Evolutionary conservation across 2,113 vertebrate species (phyloP).

Genomic region (Colossoma macropomum): DNA sequence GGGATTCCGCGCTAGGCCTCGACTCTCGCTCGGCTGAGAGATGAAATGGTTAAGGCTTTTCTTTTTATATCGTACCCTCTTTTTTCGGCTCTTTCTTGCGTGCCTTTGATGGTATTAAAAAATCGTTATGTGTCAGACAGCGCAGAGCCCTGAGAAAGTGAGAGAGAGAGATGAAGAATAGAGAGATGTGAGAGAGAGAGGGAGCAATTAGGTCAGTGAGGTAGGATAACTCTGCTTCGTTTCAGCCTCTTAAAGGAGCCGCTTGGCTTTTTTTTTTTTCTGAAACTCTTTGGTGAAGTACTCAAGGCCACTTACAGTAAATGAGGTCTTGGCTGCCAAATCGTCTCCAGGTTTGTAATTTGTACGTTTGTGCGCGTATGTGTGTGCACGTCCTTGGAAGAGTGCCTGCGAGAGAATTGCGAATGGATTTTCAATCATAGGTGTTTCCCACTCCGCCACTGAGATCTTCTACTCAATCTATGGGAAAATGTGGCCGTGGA

Average conservation of each 20-base stretch:
- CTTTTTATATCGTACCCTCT: constrained; percentile 49
- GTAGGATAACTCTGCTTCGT: constrained; percentile 69
- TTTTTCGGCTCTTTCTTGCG: constrained; percentile 64
- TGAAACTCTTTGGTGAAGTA: constrained; percentile 7
- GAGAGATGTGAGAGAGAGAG: constrained; percentile 64
- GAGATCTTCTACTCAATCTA: constrained; percentile 19
- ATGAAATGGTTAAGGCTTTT: constrained; percentile 56
- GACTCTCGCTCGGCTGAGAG: constrained; percentile 1
- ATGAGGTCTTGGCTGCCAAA: constrained; percentile 6
- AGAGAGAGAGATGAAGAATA: constrained; percentile 72
- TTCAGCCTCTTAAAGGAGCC: constrained; percentile 70
- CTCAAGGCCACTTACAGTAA: background rate
- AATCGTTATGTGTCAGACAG: constrained; percentile 79
- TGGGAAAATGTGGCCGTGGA: constrained; percentile 14
- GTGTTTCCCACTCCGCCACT: constrained; percentile 28
- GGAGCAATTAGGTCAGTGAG: constrained; percentile 76
- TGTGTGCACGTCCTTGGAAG: background rate
- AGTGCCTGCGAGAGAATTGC: background rate
- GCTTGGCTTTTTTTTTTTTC: constrained; percentile 2
- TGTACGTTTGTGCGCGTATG: background rate
- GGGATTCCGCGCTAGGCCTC: constrained; percentile 31
- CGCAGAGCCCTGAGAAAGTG: constrained; percentile 66
- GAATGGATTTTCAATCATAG: constrained; percentile 39
- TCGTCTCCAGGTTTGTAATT: background rate
- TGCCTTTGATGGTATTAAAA: constrained; percentile 82